These are phyloP conservation scores for Panthera leo DNA, from an alignment of 2,113 vertebrate species.

Conservation along the genomic window DNA sequence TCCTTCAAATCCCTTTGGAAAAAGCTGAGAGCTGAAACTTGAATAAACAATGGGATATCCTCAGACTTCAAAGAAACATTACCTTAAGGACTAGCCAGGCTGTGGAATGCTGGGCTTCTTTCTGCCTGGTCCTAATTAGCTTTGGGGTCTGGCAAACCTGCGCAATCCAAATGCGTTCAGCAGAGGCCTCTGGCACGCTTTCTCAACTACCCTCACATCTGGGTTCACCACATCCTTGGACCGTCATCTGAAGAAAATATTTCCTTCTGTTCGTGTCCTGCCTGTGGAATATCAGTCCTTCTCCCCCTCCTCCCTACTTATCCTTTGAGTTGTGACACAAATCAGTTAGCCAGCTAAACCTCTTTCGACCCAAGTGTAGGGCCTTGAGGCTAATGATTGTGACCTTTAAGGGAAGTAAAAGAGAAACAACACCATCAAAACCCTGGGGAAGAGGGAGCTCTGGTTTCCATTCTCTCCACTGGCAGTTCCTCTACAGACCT, in stretches of 20 bases:
- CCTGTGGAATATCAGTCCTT: background rate
- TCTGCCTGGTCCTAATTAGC: constrained; percentile 54
- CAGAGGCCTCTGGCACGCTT: background rate
- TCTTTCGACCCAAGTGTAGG: background rate
- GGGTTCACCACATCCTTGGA: background rate
- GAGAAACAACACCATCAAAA: background rate
- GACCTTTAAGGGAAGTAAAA: constrained; percentile 24
- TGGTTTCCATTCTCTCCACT: background rate
- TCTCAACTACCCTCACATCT: background rate
- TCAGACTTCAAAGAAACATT: constrained; percentile 55
- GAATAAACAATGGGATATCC: constrained; percentile 45
- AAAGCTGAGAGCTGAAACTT: constrained; percentile 18
- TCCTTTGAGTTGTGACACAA: constrained; percentile 35
- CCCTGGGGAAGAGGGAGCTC: background rate
- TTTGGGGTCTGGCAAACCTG: constrained; percentile 9
- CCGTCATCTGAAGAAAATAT: constrained; percentile 31
- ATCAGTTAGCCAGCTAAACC: background rate
- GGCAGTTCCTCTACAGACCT: background rate
- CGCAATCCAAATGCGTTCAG: background rate
- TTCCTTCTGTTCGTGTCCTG: constrained; percentile 29
- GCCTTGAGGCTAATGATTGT: constrained; percentile 32
- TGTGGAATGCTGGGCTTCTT: constrained; percentile 1
- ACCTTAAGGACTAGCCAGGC: constrained; percentile 14
- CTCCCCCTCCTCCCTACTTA: background rate
- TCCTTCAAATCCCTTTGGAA: constrained; percentile 49